Evolutionary conservation across 2,797 vertebrate species (phyloP).

Genomic region (Sebastes nivosus): DNA sequence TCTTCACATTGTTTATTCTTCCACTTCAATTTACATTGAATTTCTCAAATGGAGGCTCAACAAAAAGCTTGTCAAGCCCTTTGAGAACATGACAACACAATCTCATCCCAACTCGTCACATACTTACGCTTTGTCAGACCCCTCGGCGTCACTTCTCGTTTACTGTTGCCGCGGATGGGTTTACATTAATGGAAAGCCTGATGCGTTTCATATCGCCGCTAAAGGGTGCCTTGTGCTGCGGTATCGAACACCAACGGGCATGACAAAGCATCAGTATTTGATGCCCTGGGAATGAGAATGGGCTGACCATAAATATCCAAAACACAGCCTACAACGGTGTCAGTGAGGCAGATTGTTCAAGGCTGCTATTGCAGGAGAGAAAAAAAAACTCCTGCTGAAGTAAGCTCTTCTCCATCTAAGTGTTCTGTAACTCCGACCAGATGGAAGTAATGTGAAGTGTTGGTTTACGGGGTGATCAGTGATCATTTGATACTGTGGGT

Average conservation of each 20-base stretch:
- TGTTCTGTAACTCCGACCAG: neutral
- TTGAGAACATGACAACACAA: neutral
- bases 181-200: no score
- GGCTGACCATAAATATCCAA: no score
- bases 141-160: no score
- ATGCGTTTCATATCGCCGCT: fast-evolving
- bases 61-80: neutral
- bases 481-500: neutral
- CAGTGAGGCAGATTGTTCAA: neutral
- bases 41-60: neutral
- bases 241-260: no score
- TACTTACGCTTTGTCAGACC: no score
- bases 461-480: neutral
- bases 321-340: no score
- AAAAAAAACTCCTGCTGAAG: neutral
- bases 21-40: neutral
- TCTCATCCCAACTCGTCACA: no score
- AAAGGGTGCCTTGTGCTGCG: no score
- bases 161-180: no score
- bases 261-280: no score
- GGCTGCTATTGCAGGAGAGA: neutral
- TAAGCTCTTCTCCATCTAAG: neutral
- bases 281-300: no score
- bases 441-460: neutral
- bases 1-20: neutral